Evolutionary conservation across 2,113 vertebrate genomes (phyloP).

Genomic region (Oplegnathus fasciatus): DNA sequence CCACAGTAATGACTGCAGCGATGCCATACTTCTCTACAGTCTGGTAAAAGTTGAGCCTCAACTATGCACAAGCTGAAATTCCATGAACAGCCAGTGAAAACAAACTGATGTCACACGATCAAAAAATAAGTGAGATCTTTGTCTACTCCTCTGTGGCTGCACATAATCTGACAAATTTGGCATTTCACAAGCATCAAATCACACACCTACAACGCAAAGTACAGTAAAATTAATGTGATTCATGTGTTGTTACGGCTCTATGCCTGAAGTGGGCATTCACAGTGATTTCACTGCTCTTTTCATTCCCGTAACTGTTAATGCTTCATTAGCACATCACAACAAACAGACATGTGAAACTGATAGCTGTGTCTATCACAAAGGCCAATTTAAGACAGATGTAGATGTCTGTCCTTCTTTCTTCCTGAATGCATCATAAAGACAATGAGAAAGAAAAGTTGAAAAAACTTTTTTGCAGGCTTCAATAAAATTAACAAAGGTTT

Average conservation of each 20-base stretch:
- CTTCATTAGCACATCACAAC: neutral
- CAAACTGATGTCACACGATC: neutral
- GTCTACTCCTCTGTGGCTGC: neutral
- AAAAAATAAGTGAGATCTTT: neutral
- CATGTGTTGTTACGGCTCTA: neutral
- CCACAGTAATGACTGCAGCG: neutral
- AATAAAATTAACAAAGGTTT: neutral
- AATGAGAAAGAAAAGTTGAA: no score
- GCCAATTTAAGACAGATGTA: neutral
- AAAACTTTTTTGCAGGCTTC: neutral
- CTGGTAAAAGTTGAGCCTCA: neutral
- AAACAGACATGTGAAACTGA: neutral
- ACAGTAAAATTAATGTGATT: neutral
- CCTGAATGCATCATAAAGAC: neutral
- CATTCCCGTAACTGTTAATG: neutral
- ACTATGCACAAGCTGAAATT: neutral
- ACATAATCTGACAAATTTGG: neutral
- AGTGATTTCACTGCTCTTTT: neutral
- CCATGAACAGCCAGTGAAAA: conserved; percentile 4
- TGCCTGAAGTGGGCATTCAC: neutral
- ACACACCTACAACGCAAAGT: neutral
- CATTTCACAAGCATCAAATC: neutral
- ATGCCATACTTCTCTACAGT: neutral
- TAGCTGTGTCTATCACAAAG: neutral
- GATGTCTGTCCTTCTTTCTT: neutral